Evolutionary conservation across 2,113 vertebrate genomes (phyloP).

Genomic region (Glareola pratincola): DNA sequence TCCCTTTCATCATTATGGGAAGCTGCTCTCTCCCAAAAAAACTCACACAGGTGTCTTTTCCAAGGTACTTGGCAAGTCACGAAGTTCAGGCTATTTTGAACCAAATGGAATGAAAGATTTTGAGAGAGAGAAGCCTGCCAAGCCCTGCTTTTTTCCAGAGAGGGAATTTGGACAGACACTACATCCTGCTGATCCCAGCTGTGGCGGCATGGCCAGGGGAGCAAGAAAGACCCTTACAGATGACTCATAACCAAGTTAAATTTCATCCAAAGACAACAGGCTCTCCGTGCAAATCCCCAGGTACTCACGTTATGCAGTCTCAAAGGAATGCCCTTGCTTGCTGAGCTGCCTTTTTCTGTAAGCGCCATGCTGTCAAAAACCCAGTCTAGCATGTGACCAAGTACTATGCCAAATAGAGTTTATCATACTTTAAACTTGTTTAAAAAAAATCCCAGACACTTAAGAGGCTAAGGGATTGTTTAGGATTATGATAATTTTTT

Average conservation of each 20-base stretch:
- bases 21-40: background rate
- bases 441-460: background rate
- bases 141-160: background rate
- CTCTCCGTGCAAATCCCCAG: background rate
- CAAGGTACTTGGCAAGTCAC: conserved; percentile 1
- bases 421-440: background rate
- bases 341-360: background rate
- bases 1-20: background rate
- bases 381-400: background rate
- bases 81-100: conserved; percentile 15
- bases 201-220: background rate
- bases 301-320: background rate
- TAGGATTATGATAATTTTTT: background rate
- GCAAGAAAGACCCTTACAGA: background rate
- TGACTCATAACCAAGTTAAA: background rate
- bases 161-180: conserved; percentile 24
- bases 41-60: conserved; percentile 25
- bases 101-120: background rate
- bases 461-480: background rate
- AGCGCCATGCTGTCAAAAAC: background rate
- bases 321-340: background rate
- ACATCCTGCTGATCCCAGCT: conserved; percentile 59
- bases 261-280: background rate
- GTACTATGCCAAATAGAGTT: background rate
- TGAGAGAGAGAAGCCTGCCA: conserved; percentile 32